Evolutionary conservation across 1,140 invertebrate genomes (phyloP).

Genomic region (Vanessa atalanta): DNA sequence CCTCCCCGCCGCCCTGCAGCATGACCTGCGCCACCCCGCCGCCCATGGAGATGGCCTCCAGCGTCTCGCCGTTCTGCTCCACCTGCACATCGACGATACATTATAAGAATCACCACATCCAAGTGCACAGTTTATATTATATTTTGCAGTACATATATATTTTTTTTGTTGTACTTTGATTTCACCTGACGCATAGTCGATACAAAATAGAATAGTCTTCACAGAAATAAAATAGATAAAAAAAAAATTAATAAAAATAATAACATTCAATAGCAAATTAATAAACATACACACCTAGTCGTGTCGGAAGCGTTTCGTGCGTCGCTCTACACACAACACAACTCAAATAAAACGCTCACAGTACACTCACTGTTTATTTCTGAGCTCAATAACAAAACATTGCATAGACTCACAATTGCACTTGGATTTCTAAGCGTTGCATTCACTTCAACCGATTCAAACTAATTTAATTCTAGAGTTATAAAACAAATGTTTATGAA

Average conservation of each 20-base stretch:
- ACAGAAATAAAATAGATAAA: neutral
- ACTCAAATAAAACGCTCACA: conserved; percentile 47
- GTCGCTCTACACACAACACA: conserved; percentile 15
- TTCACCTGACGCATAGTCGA: no score
- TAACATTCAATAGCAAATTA: neutral
- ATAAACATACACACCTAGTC: neutral
- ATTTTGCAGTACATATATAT: neutral
- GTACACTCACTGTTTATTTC: conserved; percentile 39
- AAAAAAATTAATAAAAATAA: neutral
- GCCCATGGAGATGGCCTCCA: conserved; percentile 86
- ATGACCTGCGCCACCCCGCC: conserved; percentile 90
- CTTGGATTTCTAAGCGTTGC: conserved; percentile 12
- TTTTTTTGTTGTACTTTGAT: neutral
- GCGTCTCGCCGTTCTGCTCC: conserved; percentile 84
- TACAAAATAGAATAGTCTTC: no score
- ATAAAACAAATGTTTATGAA: no score
- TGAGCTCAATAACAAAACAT: conserved; percentile 35
- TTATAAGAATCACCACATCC: neutral
- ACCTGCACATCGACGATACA: conserved; percentile 69
- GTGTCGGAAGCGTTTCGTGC: neutral
- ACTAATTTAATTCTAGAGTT: no score
- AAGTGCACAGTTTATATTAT: neutral
- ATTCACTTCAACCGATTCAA: neutral
- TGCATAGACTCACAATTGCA: conserved; percentile 24
- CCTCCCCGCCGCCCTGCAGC: conserved; percentile 87